These are phyloP conservation scores for Antechinus stuartii DNA, from an alignment of 2,113 vertebrate species.

Conservation along the genomic window DNA sequence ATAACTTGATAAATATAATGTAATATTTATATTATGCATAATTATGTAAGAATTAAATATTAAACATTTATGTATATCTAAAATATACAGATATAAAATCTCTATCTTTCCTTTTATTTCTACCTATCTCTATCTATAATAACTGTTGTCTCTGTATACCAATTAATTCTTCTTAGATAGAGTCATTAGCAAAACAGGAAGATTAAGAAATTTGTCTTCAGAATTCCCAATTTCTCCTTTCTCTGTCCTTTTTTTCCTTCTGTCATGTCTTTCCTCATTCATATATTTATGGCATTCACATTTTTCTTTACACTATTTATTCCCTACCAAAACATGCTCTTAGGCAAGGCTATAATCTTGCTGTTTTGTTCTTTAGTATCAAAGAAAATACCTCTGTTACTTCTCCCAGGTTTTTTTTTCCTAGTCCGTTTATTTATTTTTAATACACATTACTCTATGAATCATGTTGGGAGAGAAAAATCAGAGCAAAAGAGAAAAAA, in stretches of 20 bases:
- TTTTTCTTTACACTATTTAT: background rate
- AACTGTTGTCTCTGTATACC: background rate
- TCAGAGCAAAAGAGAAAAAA: no score
- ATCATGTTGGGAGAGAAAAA: no score
- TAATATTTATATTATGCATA: no score
- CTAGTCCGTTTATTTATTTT: no score
- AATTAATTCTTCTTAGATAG: background rate
- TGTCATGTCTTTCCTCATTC: no score
- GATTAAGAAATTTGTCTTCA: background rate
- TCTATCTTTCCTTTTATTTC: no score
- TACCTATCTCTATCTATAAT: background rate
- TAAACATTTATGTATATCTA: no score
- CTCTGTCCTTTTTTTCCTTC: background rate
- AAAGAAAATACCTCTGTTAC: background rate
- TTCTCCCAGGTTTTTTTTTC: background rate
- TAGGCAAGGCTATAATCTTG: background rate
- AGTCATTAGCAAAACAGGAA: background rate
- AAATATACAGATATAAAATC: no score
- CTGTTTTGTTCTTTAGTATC: background rate
- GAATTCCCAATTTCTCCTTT: background rate
- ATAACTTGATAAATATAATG: no score
- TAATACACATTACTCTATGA: no score
- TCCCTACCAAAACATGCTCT: background rate
- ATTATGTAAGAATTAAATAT: no score
- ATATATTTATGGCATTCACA: background rate